Base-by-base conservation (phyloP, 1,140 invertebrate genomes). In the Pachyrhynchus sulphureomaculatus region DNA sequence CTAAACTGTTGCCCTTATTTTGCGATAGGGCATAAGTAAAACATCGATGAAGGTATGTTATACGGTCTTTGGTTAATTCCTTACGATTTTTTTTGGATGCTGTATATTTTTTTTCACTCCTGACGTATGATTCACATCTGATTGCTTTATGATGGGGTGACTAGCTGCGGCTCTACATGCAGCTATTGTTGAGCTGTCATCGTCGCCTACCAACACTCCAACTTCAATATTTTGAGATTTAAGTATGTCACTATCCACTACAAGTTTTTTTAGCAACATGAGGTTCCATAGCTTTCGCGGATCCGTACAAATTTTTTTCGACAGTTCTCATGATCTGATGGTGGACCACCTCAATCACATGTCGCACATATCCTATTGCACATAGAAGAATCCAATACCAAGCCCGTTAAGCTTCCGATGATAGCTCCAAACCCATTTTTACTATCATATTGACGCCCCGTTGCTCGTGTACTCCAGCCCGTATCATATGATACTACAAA, bases 181-280 rank as follows among this genome's bases (percentile, higher is more conserved):
- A 24, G 48, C 26, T 12, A 51, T 51, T 4, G 48, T 15, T 10
- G 48, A 51, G 21, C 48, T 51, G n/a, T 51, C 48, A 34, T 51
- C 29, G 32, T 51, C 26, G 48, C 48, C 29, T 32, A 51, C 15
- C 8, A 34, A 15, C 3, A 51, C 29, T 34, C 48, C 26, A n/a
- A 51, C 26, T 51, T 51, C 29, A 6, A 34, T 18, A 4, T n/a
- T 13, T 13, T 21, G 10, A 32, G 12, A 5, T 33, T 2, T 12
- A 51, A 21, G 4, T 15, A n/a, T 51, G 34, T 15, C 3, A 18
- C 15, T 51, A 9, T 33, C 32, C 6, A 21, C 32, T 15, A 34
- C 8, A 32, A 34, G 9, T 18, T 8, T 48, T 24, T 48, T 4
- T 17, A 4, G 45, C 48, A 6, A 34, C n/a, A 15, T 33, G 3